Evolutionary conservation across 2,113 vertebrate genomes (phyloP).

Genomic region (Melanerpes aurifrons): DNA sequence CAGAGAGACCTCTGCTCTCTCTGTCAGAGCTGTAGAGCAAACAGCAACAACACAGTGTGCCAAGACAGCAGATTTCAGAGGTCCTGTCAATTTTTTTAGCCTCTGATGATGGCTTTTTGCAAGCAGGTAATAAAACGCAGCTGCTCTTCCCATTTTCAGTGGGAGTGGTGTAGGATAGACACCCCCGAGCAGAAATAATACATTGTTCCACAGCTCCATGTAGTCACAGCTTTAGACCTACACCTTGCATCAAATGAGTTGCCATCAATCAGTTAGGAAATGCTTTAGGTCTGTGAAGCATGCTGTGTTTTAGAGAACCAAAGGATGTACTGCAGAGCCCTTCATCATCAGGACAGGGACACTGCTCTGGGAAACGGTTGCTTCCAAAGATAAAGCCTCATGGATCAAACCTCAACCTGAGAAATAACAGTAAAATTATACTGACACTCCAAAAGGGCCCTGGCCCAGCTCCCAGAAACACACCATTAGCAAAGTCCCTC

Average conservation of each 20-base stretch:
- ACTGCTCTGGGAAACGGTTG: conserved; percentile 1
- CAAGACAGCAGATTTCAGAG: conserved; percentile 11
- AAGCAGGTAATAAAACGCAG: conserved; percentile 48
- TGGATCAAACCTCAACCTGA: conserved; percentile 5
- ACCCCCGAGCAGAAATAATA: neutral
- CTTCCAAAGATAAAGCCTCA: conserved; percentile 43
- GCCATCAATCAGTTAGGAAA: conserved; percentile 35
- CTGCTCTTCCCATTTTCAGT: conserved; percentile 9
- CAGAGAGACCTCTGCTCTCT: neutral
- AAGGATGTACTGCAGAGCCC: conserved; percentile 17
- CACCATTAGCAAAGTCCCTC: neutral
- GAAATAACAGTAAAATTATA: conserved; percentile 32
- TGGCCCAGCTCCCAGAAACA: conserved; percentile 35
- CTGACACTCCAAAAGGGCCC: neutral
- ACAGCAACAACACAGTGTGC: neutral
- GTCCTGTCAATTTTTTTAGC: conserved; percentile 32
- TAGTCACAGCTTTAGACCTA: conserved; percentile 44
- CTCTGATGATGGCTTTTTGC: conserved; percentile 46
- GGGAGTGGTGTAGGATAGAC: neutral
- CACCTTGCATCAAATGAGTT: neutral
- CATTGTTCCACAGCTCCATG: neutral
- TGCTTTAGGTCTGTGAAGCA: neutral
- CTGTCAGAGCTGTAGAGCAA: neutral
- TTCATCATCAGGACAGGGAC: conserved; percentile 7
- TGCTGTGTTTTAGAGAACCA: neutral